phyloP scores from a whole-genome alignment of 2,888 invertebrate genomes.

The Tuberolachnus salignus region DNA sequence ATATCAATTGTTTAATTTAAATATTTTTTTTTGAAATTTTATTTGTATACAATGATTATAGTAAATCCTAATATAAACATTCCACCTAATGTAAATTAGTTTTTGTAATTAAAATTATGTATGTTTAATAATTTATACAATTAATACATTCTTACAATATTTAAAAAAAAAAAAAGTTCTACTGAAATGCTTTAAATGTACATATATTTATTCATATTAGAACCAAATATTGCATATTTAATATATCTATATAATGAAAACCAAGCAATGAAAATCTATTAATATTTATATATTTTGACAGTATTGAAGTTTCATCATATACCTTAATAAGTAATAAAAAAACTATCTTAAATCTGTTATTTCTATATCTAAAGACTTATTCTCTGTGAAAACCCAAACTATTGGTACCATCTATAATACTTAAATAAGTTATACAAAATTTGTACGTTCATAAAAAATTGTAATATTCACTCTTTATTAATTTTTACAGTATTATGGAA shows the following conservation, averaged over 20 bases:
- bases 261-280: constrained; percentile 6
- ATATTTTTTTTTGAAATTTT: not conserved
- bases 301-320: constrained; percentile 29
- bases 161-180: not conserved
- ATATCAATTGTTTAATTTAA: not conserved
- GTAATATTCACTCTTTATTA: not conserved
- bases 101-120: not conserved
- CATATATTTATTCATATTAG: not conserved
- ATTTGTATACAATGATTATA: not conserved
- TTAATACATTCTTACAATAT: constrained; percentile 6
- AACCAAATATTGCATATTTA: not conserved
- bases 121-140: constrained; percentile 14
- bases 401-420: not conserved
- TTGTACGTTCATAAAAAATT: not conserved
- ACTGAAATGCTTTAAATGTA: constrained; percentile 2
- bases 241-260: constrained; percentile 4
- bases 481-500: constrained; percentile 80
- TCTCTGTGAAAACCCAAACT: not conserved
- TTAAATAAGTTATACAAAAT: not conserved
- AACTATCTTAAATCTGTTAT: constrained; percentile 35
- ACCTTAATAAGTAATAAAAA: not conserved
- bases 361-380: constrained; percentile 7
- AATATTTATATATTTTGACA: constrained; percentile 27
- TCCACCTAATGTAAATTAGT: constrained; percentile 2
- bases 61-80: not conserved